Conservation (phyloP, 2,888 invertebrate species). For the Cataglyphis altisquamis region DNA sequence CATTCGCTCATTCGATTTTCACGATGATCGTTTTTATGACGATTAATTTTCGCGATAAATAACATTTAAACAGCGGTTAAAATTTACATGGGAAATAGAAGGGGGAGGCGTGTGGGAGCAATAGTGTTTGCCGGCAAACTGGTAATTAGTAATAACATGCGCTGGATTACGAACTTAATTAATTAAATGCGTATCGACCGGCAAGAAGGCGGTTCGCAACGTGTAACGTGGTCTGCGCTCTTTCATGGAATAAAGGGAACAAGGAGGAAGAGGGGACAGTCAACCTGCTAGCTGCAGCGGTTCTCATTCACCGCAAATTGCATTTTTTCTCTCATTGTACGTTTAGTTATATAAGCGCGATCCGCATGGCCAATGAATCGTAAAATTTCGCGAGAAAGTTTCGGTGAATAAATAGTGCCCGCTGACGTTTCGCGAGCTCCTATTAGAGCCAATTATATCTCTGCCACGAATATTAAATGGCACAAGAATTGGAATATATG, state of each 20-base stretch:
- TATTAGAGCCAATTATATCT: conserved; percentile 37
- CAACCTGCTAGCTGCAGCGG: conserved; percentile 84
- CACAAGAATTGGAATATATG: background rate
- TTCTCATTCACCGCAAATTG: conserved; percentile 75
- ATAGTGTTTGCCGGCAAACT: conserved; percentile 16
- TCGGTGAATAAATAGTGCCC: background rate
- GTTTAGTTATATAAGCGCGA: conserved; percentile 40
- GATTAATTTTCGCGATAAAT: background rate
- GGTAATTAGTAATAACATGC: conserved; percentile 66
- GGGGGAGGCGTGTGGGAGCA: background rate
- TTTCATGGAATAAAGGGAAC: conserved; percentile 71
- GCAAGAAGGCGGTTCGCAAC: conserved; percentile 77
- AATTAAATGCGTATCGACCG: conserved; percentile 84
- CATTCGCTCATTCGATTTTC: background rate
- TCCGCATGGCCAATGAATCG: conserved; percentile 17
- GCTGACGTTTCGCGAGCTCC: conserved; percentile 2
- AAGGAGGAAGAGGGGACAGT: conserved; percentile 77
- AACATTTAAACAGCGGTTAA: background rate
- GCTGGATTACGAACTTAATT: conserved; percentile 77
- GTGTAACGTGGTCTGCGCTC: conserved; percentile 80
- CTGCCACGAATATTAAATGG: conserved; percentile 5
- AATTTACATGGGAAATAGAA: background rate
- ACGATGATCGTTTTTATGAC: background rate
- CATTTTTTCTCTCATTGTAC: conserved; percentile 30
- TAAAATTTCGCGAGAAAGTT: conserved; percentile 29